phyloP scores from a whole-genome alignment of 2,888 invertebrate genomes.

The Meiosimyza decipiens region DNA sequence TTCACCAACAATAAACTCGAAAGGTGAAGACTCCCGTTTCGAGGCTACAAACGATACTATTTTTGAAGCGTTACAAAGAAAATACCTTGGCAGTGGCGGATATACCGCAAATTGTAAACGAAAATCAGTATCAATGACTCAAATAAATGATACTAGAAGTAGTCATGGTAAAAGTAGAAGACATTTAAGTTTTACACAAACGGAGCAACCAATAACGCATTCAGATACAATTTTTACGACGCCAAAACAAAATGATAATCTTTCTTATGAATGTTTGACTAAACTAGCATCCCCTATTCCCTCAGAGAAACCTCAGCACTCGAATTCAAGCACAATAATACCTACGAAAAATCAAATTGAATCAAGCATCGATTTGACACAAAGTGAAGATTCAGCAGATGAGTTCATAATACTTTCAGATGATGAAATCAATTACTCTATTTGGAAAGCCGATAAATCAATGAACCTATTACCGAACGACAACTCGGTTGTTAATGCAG shows the following conservation, averaged over 20 bases:
- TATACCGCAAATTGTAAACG: not conserved
- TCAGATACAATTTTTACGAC: not conserved
- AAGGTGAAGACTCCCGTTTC: not conserved
- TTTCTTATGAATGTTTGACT: not conserved
- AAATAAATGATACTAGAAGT: slow-evolving; percentile 9
- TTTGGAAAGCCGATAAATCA: slow-evolving; percentile 62
- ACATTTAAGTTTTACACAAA: slow-evolving; percentile 16
- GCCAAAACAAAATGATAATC: not conserved
- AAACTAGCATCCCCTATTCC: slow-evolving; percentile 1
- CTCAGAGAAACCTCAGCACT: slow-evolving; percentile 14
- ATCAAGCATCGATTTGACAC: slow-evolving; percentile 55
- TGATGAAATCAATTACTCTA: slow-evolving; percentile 75
- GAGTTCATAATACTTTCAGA: slow-evolving; percentile 68
- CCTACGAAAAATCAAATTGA: not conserved
- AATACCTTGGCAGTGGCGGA: not conserved
- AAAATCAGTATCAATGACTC: slow-evolving; percentile 28
- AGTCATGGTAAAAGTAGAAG: not conserved
- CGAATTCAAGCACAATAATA: slow-evolving; percentile 16
- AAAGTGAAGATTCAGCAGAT: slow-evolving; percentile 52
- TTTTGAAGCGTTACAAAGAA: not conserved
- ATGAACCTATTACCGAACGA: slow-evolving; percentile 2
- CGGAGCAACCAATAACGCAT: not conserved
- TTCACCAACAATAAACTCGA: too few relatives aligned
- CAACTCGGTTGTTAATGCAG: not conserved
- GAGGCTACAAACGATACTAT: not conserved